Evolutionary conservation across 2,797 vertebrate species (phyloP), one percentile per base, ranked within the genome.

Genomic region (Phalloptychus januarius): DNA sequence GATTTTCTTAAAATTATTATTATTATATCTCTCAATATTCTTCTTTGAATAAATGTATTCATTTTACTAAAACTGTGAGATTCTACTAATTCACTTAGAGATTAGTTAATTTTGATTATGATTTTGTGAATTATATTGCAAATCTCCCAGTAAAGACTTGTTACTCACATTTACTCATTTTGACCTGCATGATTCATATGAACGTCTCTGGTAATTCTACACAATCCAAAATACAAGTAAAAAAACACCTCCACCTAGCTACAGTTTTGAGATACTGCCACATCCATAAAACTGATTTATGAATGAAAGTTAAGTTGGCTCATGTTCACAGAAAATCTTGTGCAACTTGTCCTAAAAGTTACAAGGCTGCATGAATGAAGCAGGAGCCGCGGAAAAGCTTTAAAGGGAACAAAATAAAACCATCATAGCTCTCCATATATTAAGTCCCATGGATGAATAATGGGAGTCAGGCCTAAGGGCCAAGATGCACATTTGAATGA

Each of bases 401-500:
- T 69, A 81, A 61, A 84, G 56, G 72, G 50, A 79, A 75, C 72
- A 81, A 83, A 86, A 79, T 74, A 72, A 86, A 83, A 76, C 20
- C 72, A 67, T 76, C 76, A 71, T 50, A 75, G 76, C 58, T 78
- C 77, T 73, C 67, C 76, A 71, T 85, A 77, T 79, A 65, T 65
- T 18, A 46, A 83, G 72, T 80, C 80, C 84, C 90, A 87, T 75
- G 81, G 85, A 83, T 79, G 73, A 79, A 86, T 86, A 90, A 92
- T 88, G 84, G 82, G 82, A 79, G 81, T 74, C 81, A 75, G 83
- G 79, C 88, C 86, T 58, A 48, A 77, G 81, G 85, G 85, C 81
- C 83, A 72, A 79, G 88, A 91, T 85, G 86, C 85, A 89, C 86
- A 83, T 90, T 93, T 94, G 92, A 93, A 91, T 83, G 78, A 54